These are phyloP conservation scores for Cephus nigrinus DNA, from an alignment of 2,888 invertebrate genomes.

Conservation along the genomic window DNA sequence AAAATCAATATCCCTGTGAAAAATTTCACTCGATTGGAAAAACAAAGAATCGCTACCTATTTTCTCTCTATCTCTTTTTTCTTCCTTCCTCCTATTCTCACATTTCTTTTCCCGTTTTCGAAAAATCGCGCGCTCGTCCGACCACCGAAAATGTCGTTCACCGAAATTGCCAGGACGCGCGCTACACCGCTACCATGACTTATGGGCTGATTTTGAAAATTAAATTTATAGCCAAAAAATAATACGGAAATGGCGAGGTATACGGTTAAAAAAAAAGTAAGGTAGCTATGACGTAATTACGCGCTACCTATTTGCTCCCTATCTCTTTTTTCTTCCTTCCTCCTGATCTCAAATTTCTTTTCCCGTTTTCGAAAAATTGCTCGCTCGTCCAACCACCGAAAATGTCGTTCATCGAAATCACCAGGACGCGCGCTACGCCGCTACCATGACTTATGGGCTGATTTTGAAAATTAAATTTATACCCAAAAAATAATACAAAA, in stretches of 20 bases:
- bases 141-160: conserved; percentile 6
- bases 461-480: conserved; percentile 9
- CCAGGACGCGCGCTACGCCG: conserved; percentile 4
- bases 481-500: background rate
- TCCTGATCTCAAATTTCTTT: too few species aligned
- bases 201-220: conserved; percentile 4
- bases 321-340: too few species aligned
- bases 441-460: conserved; percentile 5
- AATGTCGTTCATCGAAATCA: conserved; percentile 13
- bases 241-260: background rate
- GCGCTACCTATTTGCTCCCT: too few species aligned
- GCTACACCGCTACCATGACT: conserved; percentile 5
- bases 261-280: background rate
- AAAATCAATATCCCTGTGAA: background rate
- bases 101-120: background rate
- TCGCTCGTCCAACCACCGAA: background rate
- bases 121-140: background rate
- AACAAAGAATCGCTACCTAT: background rate
- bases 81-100: background rate
- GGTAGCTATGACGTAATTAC: background rate
- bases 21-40: background rate
- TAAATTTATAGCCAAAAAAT: background rate
- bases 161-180: conserved; percentile 10
- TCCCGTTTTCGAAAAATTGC: background rate
- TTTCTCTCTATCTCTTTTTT: background rate